These are phyloP conservation scores for Nyctibius grandis DNA, from an alignment of 2,797 vertebrate genomes.

Conservation along the genomic window DNA sequence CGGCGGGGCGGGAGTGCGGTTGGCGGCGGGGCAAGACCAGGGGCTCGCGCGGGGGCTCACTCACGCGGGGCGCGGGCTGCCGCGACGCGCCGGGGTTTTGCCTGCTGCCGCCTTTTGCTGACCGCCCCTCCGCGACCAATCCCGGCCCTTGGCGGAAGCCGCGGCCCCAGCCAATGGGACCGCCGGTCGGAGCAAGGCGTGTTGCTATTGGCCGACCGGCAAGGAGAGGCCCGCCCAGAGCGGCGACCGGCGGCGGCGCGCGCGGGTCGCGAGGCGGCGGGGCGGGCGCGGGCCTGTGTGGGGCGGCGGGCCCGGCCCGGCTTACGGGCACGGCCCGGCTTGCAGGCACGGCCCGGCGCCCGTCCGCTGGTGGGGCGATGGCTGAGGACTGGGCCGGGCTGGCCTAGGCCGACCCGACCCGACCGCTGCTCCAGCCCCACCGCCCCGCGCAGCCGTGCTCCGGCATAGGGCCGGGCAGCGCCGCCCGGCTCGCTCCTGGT, in stretches of 20 bases:
- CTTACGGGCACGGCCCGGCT: too few species aligned
- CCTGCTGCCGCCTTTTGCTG: conserved; percentile 30
- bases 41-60: not conserved
- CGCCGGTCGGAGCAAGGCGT: not conserved
- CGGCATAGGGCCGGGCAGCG: not conserved
- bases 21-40: too few species aligned
- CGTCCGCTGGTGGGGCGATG: not conserved
- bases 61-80: not conserved
- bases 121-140: not conserved
- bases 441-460: not conserved
- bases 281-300: not conserved
- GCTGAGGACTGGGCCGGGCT: too few species aligned
- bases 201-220: not conserved
- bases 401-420: too few species aligned
- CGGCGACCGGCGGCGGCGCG: not conserved
- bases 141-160: not conserved
- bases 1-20: too few species aligned
- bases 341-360: too few species aligned
- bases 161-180: not conserved
- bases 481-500: too few species aligned
- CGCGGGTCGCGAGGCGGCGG: not conserved
- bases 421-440: not conserved
- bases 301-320: not conserved
- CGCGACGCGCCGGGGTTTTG: not conserved
- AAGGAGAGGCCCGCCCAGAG: not conserved